phyloP scores from a whole-genome alignment of 2,888 invertebrate species.

The Zootermopsis nevadensis region DNA sequence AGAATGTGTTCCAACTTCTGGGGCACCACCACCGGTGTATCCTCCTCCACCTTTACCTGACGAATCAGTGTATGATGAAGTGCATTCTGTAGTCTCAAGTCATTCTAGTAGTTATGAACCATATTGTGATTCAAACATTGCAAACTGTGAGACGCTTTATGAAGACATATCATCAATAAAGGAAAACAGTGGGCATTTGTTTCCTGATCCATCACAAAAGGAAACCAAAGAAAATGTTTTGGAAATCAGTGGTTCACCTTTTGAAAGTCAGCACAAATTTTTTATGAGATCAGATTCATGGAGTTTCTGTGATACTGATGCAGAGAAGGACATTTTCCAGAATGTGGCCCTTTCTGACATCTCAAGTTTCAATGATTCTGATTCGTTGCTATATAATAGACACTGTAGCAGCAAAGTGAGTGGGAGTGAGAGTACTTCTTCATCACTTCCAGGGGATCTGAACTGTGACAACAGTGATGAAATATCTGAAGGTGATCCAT shows the following conservation, averaged over 20 bases:
- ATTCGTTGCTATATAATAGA: neutral
- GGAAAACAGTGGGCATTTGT: neutral
- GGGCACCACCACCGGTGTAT: conserved; percentile 68
- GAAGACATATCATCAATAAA: conserved; percentile 53
- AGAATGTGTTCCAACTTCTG: conserved; percentile 57
- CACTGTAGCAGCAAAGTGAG: neutral
- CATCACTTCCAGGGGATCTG: conserved; percentile 36
- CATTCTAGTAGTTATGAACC: conserved; percentile 53
- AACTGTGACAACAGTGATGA: conserved; percentile 41
- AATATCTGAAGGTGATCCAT: conserved; percentile 9
- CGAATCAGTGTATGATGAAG: conserved; percentile 69
- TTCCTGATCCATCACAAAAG: neutral
- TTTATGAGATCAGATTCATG: conserved; percentile 64
- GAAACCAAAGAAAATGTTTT: neutral
- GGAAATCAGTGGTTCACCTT: neutral
- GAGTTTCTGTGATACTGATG: conserved; percentile 66
- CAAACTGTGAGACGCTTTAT: conserved; percentile 46
- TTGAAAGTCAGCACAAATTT: neutral
- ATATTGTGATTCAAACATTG: conserved; percentile 38
- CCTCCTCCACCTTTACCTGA: conserved; percentile 71
- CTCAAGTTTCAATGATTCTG: neutral
- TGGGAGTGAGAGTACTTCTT: conserved; percentile 17
- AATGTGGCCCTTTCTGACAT: conserved; percentile 30
- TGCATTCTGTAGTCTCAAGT: conserved; percentile 61
- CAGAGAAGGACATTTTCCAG: conserved; percentile 42